Conservation (phyloP, 2,113 vertebrate genomes). For the Ophiodon elongatus region DNA sequence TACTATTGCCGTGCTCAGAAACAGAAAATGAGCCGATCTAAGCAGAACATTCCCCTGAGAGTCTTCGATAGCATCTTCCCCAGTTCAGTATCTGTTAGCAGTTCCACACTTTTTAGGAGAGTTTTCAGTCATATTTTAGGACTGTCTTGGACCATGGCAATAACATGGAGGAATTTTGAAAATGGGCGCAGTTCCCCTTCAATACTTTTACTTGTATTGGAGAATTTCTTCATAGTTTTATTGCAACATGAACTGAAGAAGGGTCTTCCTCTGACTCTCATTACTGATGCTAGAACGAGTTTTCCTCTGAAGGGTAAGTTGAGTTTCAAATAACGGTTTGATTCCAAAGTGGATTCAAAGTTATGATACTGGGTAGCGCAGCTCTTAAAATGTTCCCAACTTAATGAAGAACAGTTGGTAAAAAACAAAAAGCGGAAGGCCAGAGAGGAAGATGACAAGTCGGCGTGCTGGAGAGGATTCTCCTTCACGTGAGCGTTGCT, state of each 20-base stretch:
- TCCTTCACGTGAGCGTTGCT: constrained; percentile 47
- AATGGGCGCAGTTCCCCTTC: not conserved
- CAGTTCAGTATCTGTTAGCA: not conserved
- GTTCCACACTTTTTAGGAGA: not conserved
- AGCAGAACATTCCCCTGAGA: not conserved
- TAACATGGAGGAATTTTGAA: not conserved
- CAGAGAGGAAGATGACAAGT: constrained; percentile 26
- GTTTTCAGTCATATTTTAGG: not conserved
- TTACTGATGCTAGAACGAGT: too few relatives aligned
- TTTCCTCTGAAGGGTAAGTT: not conserved
- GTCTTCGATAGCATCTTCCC: not conserved
- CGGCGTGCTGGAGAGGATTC: constrained; percentile 55
- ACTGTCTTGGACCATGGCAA: not conserved
- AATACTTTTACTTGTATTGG: not conserved
- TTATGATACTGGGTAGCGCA: constrained; percentile 11
- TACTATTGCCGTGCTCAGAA: too few relatives aligned
- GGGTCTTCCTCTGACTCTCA: not conserved
- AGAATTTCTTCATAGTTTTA: too few relatives aligned
- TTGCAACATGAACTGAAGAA: not conserved
- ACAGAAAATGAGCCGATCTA: too few relatives aligned
- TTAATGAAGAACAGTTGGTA: constrained; percentile 41
- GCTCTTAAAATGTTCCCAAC: constrained; percentile 12
- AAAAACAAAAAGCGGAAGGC: not conserved
- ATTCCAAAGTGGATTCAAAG: too few relatives aligned
- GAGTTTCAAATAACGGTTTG: not conserved